These are phyloP conservation scores for Lochmaea capreae DNA, from an alignment of 2,888 invertebrate species.

Conservation along the genomic window DNA sequence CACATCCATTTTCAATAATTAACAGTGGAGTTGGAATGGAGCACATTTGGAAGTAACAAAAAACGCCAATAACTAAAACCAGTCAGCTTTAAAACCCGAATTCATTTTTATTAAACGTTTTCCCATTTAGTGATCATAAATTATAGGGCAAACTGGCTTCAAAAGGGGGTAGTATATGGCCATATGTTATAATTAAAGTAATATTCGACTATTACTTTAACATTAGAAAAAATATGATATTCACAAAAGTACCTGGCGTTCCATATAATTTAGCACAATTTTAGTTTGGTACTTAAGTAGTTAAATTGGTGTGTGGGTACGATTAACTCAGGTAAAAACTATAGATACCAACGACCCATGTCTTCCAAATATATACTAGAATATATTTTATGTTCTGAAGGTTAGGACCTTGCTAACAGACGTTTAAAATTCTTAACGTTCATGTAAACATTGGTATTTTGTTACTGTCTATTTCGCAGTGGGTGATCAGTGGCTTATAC, in stretches of 20 bases:
- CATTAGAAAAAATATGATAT: slow-evolving; percentile 45
- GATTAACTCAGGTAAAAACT: slow-evolving; percentile 41
- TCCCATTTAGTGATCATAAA: slow-evolving; percentile 36
- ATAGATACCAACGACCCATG: slow-evolving; percentile 4
- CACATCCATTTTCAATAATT: no score
- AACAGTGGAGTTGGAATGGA: not conserved
- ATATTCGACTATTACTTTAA: slow-evolving; percentile 45
- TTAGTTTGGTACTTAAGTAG: slow-evolving; percentile 39
- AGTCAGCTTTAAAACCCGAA: slow-evolving; percentile 11
- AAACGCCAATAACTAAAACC: slow-evolving; percentile 1
- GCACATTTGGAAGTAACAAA: not conserved
- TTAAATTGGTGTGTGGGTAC: slow-evolving; percentile 37
- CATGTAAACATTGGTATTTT: slow-evolving; percentile 21
- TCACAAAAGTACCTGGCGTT: slow-evolving; percentile 35
- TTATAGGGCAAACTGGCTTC: slow-evolving; percentile 35
- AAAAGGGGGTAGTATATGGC: slow-evolving; percentile 29
- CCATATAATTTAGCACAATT: slow-evolving; percentile 49
- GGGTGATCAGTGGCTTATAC: slow-evolving; percentile 12
- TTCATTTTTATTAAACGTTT: slow-evolving; percentile 42
- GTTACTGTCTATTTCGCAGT: slow-evolving; percentile 19
- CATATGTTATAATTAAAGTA: slow-evolving; percentile 45
- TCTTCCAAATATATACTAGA: slow-evolving; percentile 8
- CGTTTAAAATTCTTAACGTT: slow-evolving; percentile 28
- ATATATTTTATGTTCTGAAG: slow-evolving; percentile 23
- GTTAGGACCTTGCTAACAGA: slow-evolving; percentile 20